Percentiles rank a stretch among this genome's conserved stretches.
Conservation (phyloP, 2,113 vertebrate species). For the Gobiocypris rarus region DNA sequence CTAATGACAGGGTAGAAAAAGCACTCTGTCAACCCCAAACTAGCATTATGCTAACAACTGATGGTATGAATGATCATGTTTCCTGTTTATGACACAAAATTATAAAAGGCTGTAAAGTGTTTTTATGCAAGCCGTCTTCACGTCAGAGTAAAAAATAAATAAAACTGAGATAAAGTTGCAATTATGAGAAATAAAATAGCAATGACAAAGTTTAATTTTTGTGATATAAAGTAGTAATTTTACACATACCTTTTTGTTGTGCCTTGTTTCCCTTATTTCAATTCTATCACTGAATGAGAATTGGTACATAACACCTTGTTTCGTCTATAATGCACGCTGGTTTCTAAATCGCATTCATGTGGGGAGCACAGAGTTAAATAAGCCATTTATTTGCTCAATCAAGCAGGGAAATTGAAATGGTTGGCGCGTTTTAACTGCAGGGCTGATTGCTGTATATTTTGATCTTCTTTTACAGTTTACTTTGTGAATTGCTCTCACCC, state of each 20-base stretch:
- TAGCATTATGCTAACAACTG: slow-evolving; percentile 51
- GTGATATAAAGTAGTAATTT: not conserved
- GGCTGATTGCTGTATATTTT: slow-evolving; percentile 51
- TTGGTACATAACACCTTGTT: slow-evolving; percentile 21
- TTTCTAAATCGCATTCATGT: slow-evolving; percentile 44
- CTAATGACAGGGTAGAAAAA: slow-evolving; percentile 57
- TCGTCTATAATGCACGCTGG: slow-evolving; percentile 37
- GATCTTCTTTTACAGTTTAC: slow-evolving; percentile 51
- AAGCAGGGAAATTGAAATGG: slow-evolving; percentile 38
- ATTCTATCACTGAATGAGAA: slow-evolving; percentile 23
- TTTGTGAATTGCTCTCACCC: slow-evolving; percentile 32
- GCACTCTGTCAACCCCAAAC: slow-evolving; percentile 53
- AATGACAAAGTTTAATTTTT: not conserved
- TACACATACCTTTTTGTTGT: slow-evolving; percentile 31
- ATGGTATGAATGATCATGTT: slow-evolving; percentile 51
- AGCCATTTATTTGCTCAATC: slow-evolving; percentile 53
- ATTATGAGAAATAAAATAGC: not conserved
- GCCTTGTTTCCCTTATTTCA: slow-evolving; percentile 34
- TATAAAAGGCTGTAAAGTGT: not conserved
- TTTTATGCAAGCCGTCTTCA: not conserved
- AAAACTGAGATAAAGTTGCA: not conserved
- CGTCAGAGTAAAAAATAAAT: slow-evolving; percentile 18
- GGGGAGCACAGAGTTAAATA: slow-evolving; percentile 32
- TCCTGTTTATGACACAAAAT: slow-evolving; percentile 38
- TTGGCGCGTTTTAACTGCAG: slow-evolving; percentile 38